A percentile compares a stretch with the other conserved stretches of the same genome.
phyloP scores from a whole-genome alignment of 2,113 vertebrate species.

The Lagenorhynchus albirostris region DNA sequence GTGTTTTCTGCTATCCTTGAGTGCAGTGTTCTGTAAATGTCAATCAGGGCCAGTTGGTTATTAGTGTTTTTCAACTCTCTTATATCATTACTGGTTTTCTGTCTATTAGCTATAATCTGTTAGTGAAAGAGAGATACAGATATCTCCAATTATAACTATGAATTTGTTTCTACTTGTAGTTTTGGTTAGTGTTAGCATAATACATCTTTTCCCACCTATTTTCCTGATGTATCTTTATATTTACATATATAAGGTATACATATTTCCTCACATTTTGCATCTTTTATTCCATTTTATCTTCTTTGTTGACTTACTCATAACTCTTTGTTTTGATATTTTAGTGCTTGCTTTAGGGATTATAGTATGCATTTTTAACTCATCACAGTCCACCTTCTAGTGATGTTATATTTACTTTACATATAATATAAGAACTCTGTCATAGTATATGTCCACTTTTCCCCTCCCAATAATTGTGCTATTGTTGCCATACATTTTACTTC shows the following conservation, averaged over 20 bases:
- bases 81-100: background rate
- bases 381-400: background rate
- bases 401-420: background rate
- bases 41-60: background rate
- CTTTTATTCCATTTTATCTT: background rate
- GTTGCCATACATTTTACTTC: background rate
- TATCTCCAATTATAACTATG: background rate
- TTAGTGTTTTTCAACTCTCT: background rate
- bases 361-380: background rate
- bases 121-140: background rate
- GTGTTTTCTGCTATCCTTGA: background rate
- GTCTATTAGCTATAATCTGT: background rate
- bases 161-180: background rate
- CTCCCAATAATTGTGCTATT: background rate
- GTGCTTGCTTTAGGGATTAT: background rate
- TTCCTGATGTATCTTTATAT: background rate
- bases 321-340: background rate
- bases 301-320: background rate
- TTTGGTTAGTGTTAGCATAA: background rate
- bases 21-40: background rate
- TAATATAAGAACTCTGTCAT: background rate
- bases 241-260: background rate
- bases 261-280: background rate
- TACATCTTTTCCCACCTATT: background rate
- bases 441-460: background rate